Evolutionary conservation across 1,140 invertebrate genomes (phyloP), one percentile per base, ranked within the genome.

Genomic region (Saccostrea echinata): DNA sequence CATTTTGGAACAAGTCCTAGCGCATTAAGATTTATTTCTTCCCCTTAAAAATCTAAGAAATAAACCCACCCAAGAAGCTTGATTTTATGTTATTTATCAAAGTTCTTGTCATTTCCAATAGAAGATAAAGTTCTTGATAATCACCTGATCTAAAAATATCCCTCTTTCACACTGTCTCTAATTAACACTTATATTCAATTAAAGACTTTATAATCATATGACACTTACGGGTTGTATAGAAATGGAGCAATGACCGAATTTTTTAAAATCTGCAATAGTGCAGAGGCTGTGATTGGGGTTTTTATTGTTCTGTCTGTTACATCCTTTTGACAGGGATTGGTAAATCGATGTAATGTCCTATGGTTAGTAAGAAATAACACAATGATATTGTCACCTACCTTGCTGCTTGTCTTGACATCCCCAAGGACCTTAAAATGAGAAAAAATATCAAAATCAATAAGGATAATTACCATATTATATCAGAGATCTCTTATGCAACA

Each of bases 361-460:
- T 11, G 68, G 68, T 24, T 76, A 24, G 68, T 33, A 76, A 30
- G 27, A 33, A 76, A 13, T 76, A 76, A 64, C 57, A 24, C 21
- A 43, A 3, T 61, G 55, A 30, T 33, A 76, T 16, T 33, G 68
- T 76, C 68, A 76, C 68, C 68, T 76, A 76, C 68, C 68, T 76
- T 76, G 68, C 27, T 27, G 13, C 68, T 76, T 71, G 64, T 71
- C 64, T 71, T 71, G 24, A 6, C 68, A 76, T 76, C 68, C 68
- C 24, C 27, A 13, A 76, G 12, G 68, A 76, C 30, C 68, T 76
- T 30, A 16, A 76, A 76, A 27, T 8, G 21, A 24, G 24, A 76
- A 30, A 76, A 76, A 76, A 76, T 12, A 11, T 16, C 13, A 11
- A 76, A 76, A 76, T 76, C 68, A 76, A 76, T 76, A 76, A 27